phyloP scores from a whole-genome alignment of 1,140 invertebrate species.

The Leptinotarsa undecemlineata region DNA sequence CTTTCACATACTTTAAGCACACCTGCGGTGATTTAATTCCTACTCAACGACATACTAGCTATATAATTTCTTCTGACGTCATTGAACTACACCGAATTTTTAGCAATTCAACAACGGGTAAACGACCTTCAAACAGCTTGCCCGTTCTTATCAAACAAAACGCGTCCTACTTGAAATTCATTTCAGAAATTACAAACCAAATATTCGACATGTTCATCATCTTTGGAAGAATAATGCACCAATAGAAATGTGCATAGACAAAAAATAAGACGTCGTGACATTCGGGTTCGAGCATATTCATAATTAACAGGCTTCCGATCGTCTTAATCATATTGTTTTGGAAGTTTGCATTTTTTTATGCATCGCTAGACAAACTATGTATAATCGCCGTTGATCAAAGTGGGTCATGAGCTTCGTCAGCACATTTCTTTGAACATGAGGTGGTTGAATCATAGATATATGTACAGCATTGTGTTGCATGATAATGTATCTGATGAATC shows the following conservation, averaged over 20 bases:
- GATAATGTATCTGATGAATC: neutral
- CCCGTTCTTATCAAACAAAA: too few species aligned
- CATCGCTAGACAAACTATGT: neutral
- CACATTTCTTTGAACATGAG: constrained; percentile 2
- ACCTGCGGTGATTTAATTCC: too few species aligned
- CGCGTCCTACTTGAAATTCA: neutral
- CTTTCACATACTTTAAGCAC: too few species aligned
- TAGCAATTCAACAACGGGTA: too few species aligned
- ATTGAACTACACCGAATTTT: too few species aligned
- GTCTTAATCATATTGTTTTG: neutral
- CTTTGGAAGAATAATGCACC: neutral
- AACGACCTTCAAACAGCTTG: too few species aligned
- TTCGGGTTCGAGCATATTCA: neutral
- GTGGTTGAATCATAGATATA: neutral
- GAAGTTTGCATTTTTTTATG: constrained; percentile 12
- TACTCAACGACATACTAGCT: too few species aligned
- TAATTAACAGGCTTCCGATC: neutral
- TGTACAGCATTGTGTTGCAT: neutral
- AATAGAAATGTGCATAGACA: neutral
- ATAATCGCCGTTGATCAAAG: constrained; percentile 3
- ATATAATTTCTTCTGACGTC: too few species aligned
- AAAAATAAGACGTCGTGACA: neutral
- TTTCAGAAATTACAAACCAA: constrained; percentile 8
- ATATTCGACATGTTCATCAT: neutral
- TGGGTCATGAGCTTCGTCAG: constrained; percentile 2